phyloP scores from a whole-genome alignment of 2,113 vertebrate species.

The Chionomys nivalis region DNA sequence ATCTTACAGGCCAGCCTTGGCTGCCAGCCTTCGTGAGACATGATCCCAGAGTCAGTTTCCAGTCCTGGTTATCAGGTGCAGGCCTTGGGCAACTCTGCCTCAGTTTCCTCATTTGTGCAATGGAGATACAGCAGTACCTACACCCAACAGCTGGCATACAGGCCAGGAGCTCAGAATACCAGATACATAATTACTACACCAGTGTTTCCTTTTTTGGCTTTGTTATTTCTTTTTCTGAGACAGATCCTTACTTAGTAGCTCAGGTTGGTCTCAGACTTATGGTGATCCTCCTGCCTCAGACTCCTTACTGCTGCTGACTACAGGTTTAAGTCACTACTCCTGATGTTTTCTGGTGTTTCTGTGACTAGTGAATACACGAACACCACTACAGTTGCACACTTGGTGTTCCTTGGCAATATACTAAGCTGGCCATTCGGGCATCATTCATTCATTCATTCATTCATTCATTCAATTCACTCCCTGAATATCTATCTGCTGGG shows the following conservation, averaged over 20 bases:
- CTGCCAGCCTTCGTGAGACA: neutral
- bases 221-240: neutral
- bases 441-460: neutral
- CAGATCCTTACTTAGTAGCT: neutral
- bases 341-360: neutral
- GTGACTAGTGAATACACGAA: neutral
- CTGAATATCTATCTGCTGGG: too few relatives aligned
- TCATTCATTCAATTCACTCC: neutral
- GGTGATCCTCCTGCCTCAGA: neutral
- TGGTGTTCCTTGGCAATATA: fast-evolving
- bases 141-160: fast-evolving
- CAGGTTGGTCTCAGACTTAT: neutral
- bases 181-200: fast-evolving
- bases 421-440: neutral
- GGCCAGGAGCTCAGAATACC: neutral
- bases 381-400: fast-evolving
- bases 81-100: neutral
- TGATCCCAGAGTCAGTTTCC: neutral
- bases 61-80: neutral
- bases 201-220: neutral
- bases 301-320: neutral
- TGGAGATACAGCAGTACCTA: fast-evolving
- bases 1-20: neutral
- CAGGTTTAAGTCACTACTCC: neutral
- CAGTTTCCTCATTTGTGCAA: neutral